phyloP scores from a whole-genome alignment of 2,888 invertebrate species.

The Tiphia femorata region DNA sequence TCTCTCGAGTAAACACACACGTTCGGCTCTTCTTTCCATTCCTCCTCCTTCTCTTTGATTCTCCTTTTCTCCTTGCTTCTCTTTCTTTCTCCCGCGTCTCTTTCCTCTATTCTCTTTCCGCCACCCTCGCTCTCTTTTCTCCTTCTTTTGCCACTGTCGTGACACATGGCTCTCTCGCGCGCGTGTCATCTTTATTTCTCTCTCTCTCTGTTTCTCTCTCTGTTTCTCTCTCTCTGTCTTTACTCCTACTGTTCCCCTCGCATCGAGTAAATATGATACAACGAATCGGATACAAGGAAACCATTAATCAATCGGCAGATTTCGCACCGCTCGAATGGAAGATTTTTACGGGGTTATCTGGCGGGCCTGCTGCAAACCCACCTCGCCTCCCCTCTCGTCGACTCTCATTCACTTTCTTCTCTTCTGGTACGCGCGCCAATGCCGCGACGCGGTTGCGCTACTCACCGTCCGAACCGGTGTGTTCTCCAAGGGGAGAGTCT shows the following conservation, averaged over 20 bases:
- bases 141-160: background rate
- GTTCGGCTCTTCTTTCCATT: too few species aligned
- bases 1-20: too few species aligned
- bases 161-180: background rate
- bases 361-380: background rate
- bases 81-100: background rate
- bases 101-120: background rate
- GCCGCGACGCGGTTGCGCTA: too few species aligned
- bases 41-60: background rate
- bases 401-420: background rate
- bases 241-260: background rate
- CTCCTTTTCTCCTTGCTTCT: background rate
- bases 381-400: background rate
- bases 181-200: background rate
- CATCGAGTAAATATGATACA: conserved; percentile 43
- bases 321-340: conserved; percentile 40
- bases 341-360: conserved; percentile 53
- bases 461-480: too few species aligned
- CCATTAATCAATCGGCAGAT: conserved; percentile 49
- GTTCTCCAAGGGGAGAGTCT: too few species aligned
- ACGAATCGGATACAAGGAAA: conserved; percentile 59
- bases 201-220: background rate
- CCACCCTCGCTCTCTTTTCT: background rate
- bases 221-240: background rate
- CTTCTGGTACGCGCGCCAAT: too few species aligned